These are phyloP conservation scores for Arenaria interpres DNA, from an alignment of 2,113 vertebrate species.

Conservation along the genomic window DNA sequence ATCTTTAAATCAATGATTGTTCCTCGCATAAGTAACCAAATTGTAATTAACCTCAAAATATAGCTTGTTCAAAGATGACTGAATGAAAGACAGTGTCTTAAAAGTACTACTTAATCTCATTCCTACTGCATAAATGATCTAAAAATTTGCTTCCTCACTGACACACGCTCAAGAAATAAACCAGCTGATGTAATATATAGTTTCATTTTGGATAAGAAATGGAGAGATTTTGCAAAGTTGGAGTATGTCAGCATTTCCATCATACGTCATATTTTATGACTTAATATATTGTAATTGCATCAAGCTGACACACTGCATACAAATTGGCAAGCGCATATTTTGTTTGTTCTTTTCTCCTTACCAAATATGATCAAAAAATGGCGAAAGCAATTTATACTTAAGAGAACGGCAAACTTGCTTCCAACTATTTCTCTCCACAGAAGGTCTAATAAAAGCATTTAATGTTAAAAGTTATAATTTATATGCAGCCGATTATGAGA, in stretches of 20 bases:
- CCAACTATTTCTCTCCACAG: neutral
- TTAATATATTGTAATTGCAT: conserved; percentile 12
- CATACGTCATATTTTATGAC: neutral
- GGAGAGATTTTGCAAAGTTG: neutral
- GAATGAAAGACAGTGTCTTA: conserved; percentile 44
- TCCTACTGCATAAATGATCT: neutral
- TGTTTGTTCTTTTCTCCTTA: conserved; percentile 23
- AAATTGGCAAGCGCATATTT: neutral
- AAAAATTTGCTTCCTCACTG: conserved; percentile 11
- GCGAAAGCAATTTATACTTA: neutral
- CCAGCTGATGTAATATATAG: neutral
- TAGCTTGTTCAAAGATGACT: conserved; percentile 32
- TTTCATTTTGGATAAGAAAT: neutral
- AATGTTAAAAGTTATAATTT: conserved; percentile 11
- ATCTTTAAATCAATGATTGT: conserved; percentile 49
- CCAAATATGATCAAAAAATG: conserved; percentile 54
- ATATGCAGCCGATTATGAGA: neutral
- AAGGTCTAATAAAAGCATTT: conserved; percentile 15
- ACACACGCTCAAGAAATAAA: neutral
- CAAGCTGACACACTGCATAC: neutral
- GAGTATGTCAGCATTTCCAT: neutral
- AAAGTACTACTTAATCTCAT: conserved; percentile 52
- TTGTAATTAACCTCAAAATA: conserved; percentile 64
- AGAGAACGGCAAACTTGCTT: neutral
- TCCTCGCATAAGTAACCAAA: conserved; percentile 55